Evolutionary conservation across 2,888 invertebrate species (phyloP), one percentile per base, ranked within the genome.

Genomic region (Andrena chrysosceles): DNA sequence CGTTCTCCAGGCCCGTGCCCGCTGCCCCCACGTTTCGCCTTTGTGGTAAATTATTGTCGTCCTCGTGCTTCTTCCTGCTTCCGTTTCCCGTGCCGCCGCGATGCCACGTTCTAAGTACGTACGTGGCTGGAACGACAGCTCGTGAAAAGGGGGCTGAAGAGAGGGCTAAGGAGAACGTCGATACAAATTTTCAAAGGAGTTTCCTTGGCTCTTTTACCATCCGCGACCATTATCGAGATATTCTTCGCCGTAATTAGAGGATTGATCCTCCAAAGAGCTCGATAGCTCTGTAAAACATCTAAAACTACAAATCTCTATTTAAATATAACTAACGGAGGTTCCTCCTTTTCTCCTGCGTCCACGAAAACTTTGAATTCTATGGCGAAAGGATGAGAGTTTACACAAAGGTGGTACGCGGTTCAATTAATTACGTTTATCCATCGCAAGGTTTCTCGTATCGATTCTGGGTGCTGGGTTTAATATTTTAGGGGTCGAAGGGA

Each of bases 21-120:
- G 52, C 33, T 67, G 56, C 54, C 68, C 69, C 68, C 62, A 31
- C 83, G 79, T 83, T 81, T 84, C 85, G 84, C 85, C 85, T 85
- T 85, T 85, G 85, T 77, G 85, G 77, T 85, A 75, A 85, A 85
- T 85, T 85, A 85, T 85, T 71, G 85, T 85, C 85, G 75, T 66
- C 77, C 67, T 52, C 63, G 48, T 54, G 71, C 68, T 66, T 31
- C 80, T 66, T 71, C 69, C 76, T 62, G 54, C 72, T 76, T 77
- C 83, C 83, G 83, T 8, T 77, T 78, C 56, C 68, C 60, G 33
- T 49, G 42, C 20, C 31, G 20, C 23, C 48, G 20, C 80, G 80
- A 71, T 62, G 62, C 63, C 56, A 23, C 81, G 59, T 54, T 49
- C 52, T 20, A 35, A 33, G 67, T 59, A 69, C 63, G 81, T 81